Percentiles rank a stretch among this genome's conserved stretches.
Conservation (phyloP, 2,888 invertebrate genomes). For the Escarpia spicata region DNA sequence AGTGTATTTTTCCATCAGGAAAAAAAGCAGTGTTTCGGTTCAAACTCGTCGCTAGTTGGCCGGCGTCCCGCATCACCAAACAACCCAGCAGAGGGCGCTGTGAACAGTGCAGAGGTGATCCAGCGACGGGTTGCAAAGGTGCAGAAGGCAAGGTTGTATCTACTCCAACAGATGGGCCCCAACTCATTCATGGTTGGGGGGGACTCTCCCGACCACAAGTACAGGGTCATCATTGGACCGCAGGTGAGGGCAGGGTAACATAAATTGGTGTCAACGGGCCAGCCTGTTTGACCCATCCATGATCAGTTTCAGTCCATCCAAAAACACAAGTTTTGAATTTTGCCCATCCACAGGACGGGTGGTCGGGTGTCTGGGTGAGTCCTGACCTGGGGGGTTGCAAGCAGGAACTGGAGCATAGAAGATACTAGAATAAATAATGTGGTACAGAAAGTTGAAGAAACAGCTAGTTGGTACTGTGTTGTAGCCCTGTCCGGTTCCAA, state of each 20-base stretch:
- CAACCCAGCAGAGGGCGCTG: not conserved
- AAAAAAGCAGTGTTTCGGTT: not conserved
- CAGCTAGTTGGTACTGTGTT: not conserved
- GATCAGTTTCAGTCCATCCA: no score
- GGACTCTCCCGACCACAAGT: slow-evolving; percentile 67
- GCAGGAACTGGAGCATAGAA: no score
- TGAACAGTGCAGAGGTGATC: slow-evolving; percentile 17
- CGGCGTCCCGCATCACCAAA: not conserved
- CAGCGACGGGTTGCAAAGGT: slow-evolving; percentile 57
- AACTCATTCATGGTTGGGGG: slow-evolving; percentile 67
- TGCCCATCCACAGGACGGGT: no score
- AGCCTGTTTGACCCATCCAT: no score
- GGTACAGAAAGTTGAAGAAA: no score
- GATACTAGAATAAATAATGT: no score
- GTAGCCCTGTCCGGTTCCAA: not conserved
- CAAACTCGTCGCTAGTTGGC: not conserved
- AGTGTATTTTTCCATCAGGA: not conserved
- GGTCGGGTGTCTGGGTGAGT: no score
- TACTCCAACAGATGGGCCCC: slow-evolving; percentile 67
- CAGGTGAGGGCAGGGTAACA: slow-evolving; percentile 56
- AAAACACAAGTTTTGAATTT: no score
- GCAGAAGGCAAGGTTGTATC: slow-evolving; percentile 64
- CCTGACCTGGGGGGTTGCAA: no score
- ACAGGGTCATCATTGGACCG: slow-evolving; percentile 67
- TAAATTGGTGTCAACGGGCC: not conserved